Evolutionary conservation across 2,888 invertebrate species (phyloP).

Genomic region (Exephanes ischioxanthus): DNA sequence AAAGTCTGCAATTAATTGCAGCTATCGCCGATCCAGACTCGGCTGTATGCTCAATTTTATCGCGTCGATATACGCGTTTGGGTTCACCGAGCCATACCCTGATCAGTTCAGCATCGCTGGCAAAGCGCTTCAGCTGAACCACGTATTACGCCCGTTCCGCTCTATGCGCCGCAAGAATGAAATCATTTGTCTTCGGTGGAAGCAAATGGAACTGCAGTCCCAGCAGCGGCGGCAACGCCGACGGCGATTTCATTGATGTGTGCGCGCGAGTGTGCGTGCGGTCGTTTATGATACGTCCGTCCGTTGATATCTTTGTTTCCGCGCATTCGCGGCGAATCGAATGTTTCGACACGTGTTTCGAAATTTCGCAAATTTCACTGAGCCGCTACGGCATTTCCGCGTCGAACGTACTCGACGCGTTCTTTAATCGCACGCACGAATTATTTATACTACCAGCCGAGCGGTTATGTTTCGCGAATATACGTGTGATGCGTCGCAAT

Average conservation of each 20-base stretch:
- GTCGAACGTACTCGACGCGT: slow-evolving; percentile 10
- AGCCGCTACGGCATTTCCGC: background rate
- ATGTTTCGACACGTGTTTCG: slow-evolving; percentile 43
- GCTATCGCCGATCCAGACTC: too few relatives aligned
- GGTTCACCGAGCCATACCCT: slow-evolving; percentile 25
- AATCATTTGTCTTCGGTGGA: slow-evolving; percentile 61
- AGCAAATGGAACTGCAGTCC: slow-evolving; percentile 55
- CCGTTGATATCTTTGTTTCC: slow-evolving; percentile 40
- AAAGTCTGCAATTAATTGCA: too few relatives aligned
- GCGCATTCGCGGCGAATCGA: slow-evolving; percentile 36
- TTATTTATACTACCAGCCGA: slow-evolving; percentile 18
- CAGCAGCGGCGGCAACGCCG: slow-evolving; percentile 9
- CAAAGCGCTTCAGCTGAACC: slow-evolving; percentile 46
- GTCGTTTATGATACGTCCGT: slow-evolving; percentile 22
- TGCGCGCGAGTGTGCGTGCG: slow-evolving; percentile 12
- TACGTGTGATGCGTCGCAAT: background rate
- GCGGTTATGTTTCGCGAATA: background rate
- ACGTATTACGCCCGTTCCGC: slow-evolving; percentile 51
- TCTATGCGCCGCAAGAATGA: slow-evolving; percentile 55
- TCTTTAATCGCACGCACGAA: slow-evolving; percentile 14
- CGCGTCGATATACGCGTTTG: slow-evolving; percentile 38
- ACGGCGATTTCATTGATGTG: slow-evolving; percentile 50
- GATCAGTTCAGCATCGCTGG: slow-evolving; percentile 28
- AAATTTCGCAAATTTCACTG: slow-evolving; percentile 20
- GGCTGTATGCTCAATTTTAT: slow-evolving; percentile 18